Percentiles rank a stretch among this genome's conserved stretches.
phyloP scores from a whole-genome alignment of 2,113 vertebrate species.

The Clarias batrachus region DNA sequence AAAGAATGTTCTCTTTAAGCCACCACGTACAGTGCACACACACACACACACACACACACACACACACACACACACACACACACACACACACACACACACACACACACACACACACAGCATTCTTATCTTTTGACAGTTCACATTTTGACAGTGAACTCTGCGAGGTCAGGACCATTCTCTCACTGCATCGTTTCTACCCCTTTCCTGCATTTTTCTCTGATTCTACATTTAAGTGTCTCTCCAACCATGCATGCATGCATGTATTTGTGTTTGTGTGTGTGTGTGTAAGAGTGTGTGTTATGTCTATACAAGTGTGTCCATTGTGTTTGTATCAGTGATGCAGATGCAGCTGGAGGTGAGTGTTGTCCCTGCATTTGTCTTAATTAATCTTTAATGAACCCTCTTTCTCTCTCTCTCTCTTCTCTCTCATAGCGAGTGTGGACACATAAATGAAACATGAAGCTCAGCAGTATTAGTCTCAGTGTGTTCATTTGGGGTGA shows the following conservation, averaged over 20 bases:
- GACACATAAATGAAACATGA: slow-evolving; percentile 52
- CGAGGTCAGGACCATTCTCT: slow-evolving; percentile 1
- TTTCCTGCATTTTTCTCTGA: slow-evolving; percentile 25
- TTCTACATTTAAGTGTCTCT: slow-evolving; percentile 25
- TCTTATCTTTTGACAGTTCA: no score
- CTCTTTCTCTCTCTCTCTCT: slow-evolving; percentile 32
- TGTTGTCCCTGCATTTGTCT: slow-evolving; percentile 55
- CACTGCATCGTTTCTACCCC: not conserved
- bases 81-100: not conserved
- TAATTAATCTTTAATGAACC: slow-evolving; percentile 57
- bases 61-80: not conserved
- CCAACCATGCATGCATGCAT: not conserved
- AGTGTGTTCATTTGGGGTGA: slow-evolving; percentile 48
- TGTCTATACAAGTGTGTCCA: not conserved
- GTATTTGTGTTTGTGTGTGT: slow-evolving; percentile 2
- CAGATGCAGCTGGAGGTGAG: slow-evolving; percentile 47
- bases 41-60: not conserved
- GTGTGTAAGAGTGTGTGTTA: slow-evolving; percentile 13
- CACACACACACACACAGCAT: not conserved
- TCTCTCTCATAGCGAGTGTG: slow-evolving; percentile 33
- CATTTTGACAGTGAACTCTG: not conserved
- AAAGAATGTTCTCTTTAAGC: not conserved
- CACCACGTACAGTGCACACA: not conserved
- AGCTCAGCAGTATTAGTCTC: slow-evolving; percentile 47
- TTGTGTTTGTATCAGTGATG: slow-evolving; percentile 42